Evolutionary conservation across 2,113 vertebrate genomes (phyloP), one percentile per base, ranked within the genome.

Genomic region (Eptatretus burgeri): DNA sequence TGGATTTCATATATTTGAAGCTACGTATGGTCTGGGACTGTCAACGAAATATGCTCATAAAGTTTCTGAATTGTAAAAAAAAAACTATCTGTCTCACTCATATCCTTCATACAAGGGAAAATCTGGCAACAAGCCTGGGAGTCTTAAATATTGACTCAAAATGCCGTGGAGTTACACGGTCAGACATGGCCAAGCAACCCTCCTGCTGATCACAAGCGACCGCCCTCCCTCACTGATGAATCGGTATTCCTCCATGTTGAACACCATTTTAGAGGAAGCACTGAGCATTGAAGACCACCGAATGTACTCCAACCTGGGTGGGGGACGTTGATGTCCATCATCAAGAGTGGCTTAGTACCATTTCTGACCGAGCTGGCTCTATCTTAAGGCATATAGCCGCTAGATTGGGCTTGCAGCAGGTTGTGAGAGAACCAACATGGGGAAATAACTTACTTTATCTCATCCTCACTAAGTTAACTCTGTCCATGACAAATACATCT

Each of bases 231-330:
- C 1, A 9, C 8, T 14, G 14, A 16, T 14, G 18, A 16, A 17
- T 16, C 14, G 18, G 52, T n/a, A n/a, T n/a, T n/a, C n/a, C n/a
- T n/a, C n/a, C n/a, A n/a, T n/a, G n/a, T n/a, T n/a, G n/a, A n/a
- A 16, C 52, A 56, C 52, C 18, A 9, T 56, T 56, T 56, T 56
- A 17, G 52, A 56, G 52, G 52, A 56, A 56, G 52, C 52, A 56
- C 52, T 56, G 18, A 56, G 52, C 14, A 17, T 17, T 16, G 52
- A 56, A 56, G 52, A 9, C 14, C 52, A 56, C 52, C 14, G 1
- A 56, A 56, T 56, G 52, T 56, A 5, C 52, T 56, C 52, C 18
- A 17, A n/a, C n/a, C n/a, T n/a, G 52, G 52, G 14, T 14, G 52
- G 52, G 52, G 52, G 52, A 56, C 52, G 14, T 56, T 17, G 18